Conservation (phyloP, 2,797 vertebrate species). For the Eleutherodactylus coqui region DNA sequence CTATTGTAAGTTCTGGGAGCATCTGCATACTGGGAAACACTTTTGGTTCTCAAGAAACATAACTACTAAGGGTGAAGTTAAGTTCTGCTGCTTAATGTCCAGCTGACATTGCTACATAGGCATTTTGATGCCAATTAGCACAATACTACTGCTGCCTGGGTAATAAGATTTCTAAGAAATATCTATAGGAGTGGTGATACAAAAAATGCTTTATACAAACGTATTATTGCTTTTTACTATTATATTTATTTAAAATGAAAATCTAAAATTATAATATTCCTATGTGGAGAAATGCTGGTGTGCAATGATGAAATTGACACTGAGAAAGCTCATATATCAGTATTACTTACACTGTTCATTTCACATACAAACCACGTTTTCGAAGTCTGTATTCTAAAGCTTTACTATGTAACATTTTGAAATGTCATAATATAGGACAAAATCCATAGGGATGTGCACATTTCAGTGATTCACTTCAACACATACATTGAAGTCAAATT, state of each 20-base stretch:
- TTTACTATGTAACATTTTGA: slow-evolving; percentile 56
- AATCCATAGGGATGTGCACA: slow-evolving; percentile 52
- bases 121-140: too few relatives aligned
- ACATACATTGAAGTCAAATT: slow-evolving; percentile 55
- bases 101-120: too few relatives aligned
- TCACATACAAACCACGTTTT: slow-evolving; percentile 22
- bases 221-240: neutral
- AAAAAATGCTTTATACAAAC: neutral
- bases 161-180: too few relatives aligned
- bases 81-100: too few relatives aligned
- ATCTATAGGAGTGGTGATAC: neutral
- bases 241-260: neutral
- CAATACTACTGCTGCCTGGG: too few relatives aligned
- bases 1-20: too few relatives aligned
- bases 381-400: slow-evolving; percentile 28
- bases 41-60: too few relatives aligned
- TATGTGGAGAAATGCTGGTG: neutral
- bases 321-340: neutral
- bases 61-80: too few relatives aligned
- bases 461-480: slow-evolving; percentile 54
- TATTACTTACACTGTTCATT: slow-evolving; percentile 7
- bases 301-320: neutral
- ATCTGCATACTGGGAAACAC: too few relatives aligned
- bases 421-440: slow-evolving; percentile 53
- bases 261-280: neutral